Percentiles rank a stretch among this genome's conserved stretches.
These are phyloP conservation scores for Chorisops tibialis DNA, from an alignment of 2,888 invertebrate genomes.

Conservation along the genomic window DNA sequence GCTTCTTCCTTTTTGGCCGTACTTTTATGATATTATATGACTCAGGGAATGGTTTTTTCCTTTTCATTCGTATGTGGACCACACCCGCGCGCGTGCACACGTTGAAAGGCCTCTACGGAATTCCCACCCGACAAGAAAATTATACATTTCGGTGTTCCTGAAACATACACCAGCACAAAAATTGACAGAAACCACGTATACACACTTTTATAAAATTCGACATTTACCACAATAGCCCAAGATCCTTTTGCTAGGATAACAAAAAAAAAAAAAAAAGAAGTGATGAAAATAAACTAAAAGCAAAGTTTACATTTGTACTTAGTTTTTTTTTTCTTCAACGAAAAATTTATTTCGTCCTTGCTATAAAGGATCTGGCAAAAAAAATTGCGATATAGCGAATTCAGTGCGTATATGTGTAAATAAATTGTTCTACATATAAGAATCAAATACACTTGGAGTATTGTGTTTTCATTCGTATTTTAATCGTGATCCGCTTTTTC, in stretches of 20 bases:
- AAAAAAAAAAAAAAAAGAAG: not conserved
- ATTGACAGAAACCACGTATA: slow-evolving; percentile 23
- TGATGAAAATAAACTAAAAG: slow-evolving; percentile 6
- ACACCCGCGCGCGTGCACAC: slow-evolving; percentile 52
- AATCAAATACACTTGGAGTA: too few relatives aligned
- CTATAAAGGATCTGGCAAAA: too few relatives aligned
- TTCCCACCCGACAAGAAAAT: slow-evolving; percentile 24
- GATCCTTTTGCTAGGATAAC: slow-evolving; percentile 17
- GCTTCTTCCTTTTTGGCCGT: too few relatives aligned
- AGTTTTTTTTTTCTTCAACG: too few relatives aligned
- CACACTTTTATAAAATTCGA: slow-evolving; percentile 14
- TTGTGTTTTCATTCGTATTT: too few relatives aligned
- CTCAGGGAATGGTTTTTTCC: slow-evolving; percentile 17
- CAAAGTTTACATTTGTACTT: too few relatives aligned
- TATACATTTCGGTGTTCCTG: slow-evolving; percentile 24
- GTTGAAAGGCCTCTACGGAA: slow-evolving; percentile 32
- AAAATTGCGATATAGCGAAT: too few relatives aligned
- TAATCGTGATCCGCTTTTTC: too few relatives aligned
- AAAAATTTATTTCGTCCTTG: too few relatives aligned
- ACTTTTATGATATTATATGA: slow-evolving; percentile 20
- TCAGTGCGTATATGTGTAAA: too few relatives aligned
- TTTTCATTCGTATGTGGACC: slow-evolving; percentile 40
- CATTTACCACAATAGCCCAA: slow-evolving; percentile 6
- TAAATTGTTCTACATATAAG: too few relatives aligned
- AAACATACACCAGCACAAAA: slow-evolving; percentile 16